Evolutionary conservation across 2,797 vertebrate genomes (phyloP).

Genomic region (Onychomys torridus): DNA sequence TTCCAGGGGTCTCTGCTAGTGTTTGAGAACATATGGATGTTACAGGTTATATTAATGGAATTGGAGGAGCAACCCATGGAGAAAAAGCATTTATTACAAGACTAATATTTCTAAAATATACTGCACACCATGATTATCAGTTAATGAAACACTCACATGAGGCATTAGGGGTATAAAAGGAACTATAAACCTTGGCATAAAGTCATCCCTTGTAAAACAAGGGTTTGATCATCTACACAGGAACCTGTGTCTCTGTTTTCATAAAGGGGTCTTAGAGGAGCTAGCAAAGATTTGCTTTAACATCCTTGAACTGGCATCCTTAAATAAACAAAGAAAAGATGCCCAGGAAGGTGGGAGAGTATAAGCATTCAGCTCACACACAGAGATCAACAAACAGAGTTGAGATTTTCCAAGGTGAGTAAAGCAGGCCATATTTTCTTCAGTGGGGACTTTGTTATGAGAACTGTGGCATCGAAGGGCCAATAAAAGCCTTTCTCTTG

Average conservation of each 20-base stretch:
- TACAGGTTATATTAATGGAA: constrained; percentile 18
- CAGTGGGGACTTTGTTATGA: constrained; percentile 54
- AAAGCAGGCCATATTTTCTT: constrained; percentile 36
- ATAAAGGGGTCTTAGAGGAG: constrained; percentile 1
- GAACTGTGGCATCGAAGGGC: constrained; percentile 47
- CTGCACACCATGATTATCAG: not conserved
- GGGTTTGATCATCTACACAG: not conserved
- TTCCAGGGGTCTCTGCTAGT: not conserved
- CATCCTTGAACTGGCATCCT: constrained; percentile 47
- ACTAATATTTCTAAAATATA: constrained; percentile 29
- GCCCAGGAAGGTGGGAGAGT: not conserved
- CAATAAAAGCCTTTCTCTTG: constrained; percentile 61
- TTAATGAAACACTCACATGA: constrained; percentile 30
- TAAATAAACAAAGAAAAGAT: constrained; percentile 40
- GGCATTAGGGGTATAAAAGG: not conserved
- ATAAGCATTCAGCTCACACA: not conserved
- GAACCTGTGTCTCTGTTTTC: not conserved
- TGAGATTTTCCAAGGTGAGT: constrained; percentile 47
- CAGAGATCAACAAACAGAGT: not conserved
- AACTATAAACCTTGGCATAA: not conserved
- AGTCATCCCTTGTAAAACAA: constrained; percentile 40
- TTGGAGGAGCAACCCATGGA: not conserved
- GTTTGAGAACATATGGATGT: not conserved
- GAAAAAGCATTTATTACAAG: not conserved
- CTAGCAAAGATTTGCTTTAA: constrained; percentile 10